Percentiles rank a stretch among this genome's conserved stretches.
Conservation (phyloP, 2,797 vertebrate species). For the Gymnocypris eckloni region DNA sequence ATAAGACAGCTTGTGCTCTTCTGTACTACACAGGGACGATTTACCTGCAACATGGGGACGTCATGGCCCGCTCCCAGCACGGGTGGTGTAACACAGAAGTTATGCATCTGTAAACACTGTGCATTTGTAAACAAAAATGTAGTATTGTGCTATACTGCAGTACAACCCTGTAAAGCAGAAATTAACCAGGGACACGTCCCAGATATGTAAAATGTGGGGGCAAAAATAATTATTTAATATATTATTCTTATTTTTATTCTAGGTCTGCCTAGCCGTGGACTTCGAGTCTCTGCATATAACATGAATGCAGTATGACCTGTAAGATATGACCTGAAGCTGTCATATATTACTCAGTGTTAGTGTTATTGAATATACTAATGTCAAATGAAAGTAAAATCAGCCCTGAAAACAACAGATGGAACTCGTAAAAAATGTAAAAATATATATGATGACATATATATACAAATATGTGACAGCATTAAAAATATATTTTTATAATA, state of each 20-base stretch:
- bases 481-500: too few relatives aligned
- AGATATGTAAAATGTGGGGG: neutral
- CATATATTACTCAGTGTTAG: neutral
- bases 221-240: neutral
- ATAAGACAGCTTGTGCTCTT: conserved; percentile 14
- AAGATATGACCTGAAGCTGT: neutral
- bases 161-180: neutral
- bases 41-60: conserved; percentile 23
- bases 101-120: neutral
- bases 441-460: too few relatives aligned
- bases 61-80: neutral
- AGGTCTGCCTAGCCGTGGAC: neutral
- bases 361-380: neutral
- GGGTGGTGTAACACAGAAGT: neutral
- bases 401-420: neutral
- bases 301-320: too few relatives aligned
- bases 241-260: neutral
- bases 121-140: neutral
- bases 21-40: conserved; percentile 1
- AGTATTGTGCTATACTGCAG: neutral
- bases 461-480: too few relatives aligned
- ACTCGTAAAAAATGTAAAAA: too few relatives aligned
- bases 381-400: neutral
- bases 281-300: neutral
- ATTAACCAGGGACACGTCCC: neutral